Conservation (phyloP, 2,113 vertebrate genomes). For the Abramis brama region DNA sequence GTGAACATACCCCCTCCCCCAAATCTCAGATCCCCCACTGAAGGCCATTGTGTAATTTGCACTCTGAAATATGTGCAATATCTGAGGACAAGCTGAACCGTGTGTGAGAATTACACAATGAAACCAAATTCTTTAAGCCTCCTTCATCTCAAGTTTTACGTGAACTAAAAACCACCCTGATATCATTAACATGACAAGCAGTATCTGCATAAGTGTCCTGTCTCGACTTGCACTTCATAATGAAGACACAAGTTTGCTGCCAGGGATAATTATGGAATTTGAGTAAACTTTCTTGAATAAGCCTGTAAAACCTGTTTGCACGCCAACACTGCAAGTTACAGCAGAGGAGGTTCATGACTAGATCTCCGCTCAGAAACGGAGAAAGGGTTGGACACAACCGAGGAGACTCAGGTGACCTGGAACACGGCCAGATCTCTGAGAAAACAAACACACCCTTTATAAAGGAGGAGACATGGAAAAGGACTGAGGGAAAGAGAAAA, state of each 20-base stretch:
- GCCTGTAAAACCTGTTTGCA: constrained; percentile 70
- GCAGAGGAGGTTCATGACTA: constrained; percentile 49
- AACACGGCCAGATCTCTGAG: constrained; percentile 18
- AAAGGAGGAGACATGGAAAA: constrained; percentile 52
- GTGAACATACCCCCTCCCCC: no score
- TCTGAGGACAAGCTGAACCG: no score
- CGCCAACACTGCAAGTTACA: constrained; percentile 59
- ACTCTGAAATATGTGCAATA: no score
- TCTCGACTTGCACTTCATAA: background rate
- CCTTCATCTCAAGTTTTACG: background rate
- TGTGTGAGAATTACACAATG: background rate
- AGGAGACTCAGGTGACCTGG: constrained; percentile 44
- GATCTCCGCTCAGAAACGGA: background rate
- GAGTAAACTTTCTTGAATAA: constrained; percentile 40
- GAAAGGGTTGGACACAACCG: background rate
- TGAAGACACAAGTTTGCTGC: background rate
- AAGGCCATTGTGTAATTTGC: no score
- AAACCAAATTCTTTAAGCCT: background rate
- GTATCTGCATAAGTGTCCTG: background rate
- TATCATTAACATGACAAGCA: background rate
- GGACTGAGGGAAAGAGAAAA: background rate
- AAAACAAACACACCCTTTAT: constrained; percentile 69
- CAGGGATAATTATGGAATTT: constrained; percentile 24
- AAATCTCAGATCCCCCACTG: no score
- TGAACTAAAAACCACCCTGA: background rate